Conservation (phyloP, 1,140 invertebrate genomes). For the Neotoxoptera formosana region DNA sequence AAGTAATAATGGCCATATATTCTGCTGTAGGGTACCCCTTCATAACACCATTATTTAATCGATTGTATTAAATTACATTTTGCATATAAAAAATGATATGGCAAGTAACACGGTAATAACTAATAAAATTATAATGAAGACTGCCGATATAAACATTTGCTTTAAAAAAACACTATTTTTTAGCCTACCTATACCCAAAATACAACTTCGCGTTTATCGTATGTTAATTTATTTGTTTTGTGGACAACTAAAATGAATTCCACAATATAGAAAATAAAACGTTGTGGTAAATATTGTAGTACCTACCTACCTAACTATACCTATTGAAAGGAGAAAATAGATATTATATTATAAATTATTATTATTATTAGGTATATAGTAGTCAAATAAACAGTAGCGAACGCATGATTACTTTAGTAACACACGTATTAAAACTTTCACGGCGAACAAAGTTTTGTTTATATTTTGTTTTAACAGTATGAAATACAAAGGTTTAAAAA, state of each 20-base stretch:
- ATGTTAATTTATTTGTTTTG: not conserved
- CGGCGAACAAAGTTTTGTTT: not conserved
- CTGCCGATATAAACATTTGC: not conserved
- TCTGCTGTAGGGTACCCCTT: not conserved
- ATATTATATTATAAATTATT: not conserved
- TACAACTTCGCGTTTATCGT: not conserved
- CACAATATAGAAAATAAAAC: not conserved
- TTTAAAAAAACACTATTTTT: not conserved
- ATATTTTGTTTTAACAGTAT: not conserved
- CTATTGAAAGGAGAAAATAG: not conserved
- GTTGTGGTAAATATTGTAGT: not conserved
- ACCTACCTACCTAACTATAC: not conserved
- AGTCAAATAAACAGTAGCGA: not conserved
- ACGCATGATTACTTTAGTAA: constrained; percentile 4
- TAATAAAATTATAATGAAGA: not conserved
- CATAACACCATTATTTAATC: not conserved
- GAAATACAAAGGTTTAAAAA: constrained; percentile 3
- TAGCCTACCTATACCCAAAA: not conserved
- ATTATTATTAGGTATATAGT: not conserved
- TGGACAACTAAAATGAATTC: not conserved
- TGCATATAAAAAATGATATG: not conserved
- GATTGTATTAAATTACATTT: not conserved
- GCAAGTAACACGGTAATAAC: not conserved
- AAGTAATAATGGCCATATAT: not conserved
- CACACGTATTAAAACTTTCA: not conserved